Conservation (phyloP, 1,140 invertebrate genomes). For the Atta texana region DNA sequence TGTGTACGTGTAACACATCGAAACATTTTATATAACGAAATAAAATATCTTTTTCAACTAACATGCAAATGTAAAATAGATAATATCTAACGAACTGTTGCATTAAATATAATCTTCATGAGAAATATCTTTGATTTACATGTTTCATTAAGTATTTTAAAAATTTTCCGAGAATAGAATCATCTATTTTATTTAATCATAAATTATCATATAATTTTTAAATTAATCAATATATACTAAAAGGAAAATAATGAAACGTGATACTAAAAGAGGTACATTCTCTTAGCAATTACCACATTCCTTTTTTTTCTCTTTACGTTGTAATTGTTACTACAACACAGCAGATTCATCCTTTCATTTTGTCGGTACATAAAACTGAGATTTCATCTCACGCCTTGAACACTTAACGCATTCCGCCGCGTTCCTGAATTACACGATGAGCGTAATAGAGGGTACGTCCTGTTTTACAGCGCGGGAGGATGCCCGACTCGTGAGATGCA, state of each 20-base stretch:
- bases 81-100: not conserved
- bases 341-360: not conserved
- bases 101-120: not conserved
- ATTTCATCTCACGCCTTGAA: conserved; percentile 37
- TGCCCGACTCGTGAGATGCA: conserved; percentile 18
- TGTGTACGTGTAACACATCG: not conserved
- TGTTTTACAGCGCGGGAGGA: conserved; percentile 53
- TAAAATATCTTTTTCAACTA: conserved; percentile 12
- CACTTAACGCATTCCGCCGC: conserved; percentile 40
- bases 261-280: not conserved
- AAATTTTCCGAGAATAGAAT: not conserved
- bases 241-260: not conserved
- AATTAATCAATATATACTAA: not conserved
- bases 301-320: not conserved
- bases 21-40: not conserved
- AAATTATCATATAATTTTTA: not conserved
- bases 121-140: not conserved
- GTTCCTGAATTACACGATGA: conserved; percentile 46
- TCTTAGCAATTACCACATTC: conserved; percentile 1
- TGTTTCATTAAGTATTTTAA: not conserved
- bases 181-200: not conserved
- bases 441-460: conserved; percentile 43
- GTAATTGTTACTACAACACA: conserved; percentile 21
- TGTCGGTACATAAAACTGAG: not conserved
- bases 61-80: not conserved